These are phyloP conservation scores for Sinotaia quadrata DNA, from an alignment of 2,888 invertebrate species.

Conservation along the genomic window DNA sequence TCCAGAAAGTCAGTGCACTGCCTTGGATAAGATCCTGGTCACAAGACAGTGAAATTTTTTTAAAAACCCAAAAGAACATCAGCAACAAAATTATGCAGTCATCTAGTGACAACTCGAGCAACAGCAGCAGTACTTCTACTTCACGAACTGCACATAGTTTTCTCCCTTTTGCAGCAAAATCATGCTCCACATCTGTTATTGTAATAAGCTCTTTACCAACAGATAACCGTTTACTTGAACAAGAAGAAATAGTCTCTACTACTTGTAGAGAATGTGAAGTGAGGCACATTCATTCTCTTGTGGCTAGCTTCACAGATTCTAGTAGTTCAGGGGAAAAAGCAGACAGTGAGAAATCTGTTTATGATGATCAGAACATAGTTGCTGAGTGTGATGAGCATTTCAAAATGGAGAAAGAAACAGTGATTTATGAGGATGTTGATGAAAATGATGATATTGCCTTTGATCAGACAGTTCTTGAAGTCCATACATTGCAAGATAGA, in stretches of 20 bases:
- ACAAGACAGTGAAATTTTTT: constrained; percentile 69
- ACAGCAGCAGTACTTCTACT: constrained; percentile 19
- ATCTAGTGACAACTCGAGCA: constrained; percentile 20
- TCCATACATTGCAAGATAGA: too few species aligned
- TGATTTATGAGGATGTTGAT: neutral
- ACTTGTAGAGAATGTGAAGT: neutral
- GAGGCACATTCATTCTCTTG: neutral
- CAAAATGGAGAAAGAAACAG: neutral
- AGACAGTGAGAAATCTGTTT: constrained; percentile 42
- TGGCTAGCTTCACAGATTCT: constrained; percentile 30
- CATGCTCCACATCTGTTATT: constrained; percentile 6
- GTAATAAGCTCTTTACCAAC: neutral
- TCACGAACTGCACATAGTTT: constrained; percentile 6
- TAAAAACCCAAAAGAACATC: constrained; percentile 54
- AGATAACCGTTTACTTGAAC: constrained; percentile 41
- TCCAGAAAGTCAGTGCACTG: neutral
- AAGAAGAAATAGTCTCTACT: neutral
- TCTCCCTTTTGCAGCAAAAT: constrained; percentile 1
- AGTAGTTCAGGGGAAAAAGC: constrained; percentile 36
- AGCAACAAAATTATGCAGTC: constrained; percentile 54
- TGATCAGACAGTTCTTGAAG: constrained; percentile 13
- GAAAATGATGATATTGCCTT: constrained; percentile 10
- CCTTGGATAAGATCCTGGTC: constrained; percentile 81
- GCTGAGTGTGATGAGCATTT: neutral
- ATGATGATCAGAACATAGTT: constrained; percentile 26